Conservation (phyloP, 2,888 invertebrate genomes). For the Eristalis pertinax region DNA sequence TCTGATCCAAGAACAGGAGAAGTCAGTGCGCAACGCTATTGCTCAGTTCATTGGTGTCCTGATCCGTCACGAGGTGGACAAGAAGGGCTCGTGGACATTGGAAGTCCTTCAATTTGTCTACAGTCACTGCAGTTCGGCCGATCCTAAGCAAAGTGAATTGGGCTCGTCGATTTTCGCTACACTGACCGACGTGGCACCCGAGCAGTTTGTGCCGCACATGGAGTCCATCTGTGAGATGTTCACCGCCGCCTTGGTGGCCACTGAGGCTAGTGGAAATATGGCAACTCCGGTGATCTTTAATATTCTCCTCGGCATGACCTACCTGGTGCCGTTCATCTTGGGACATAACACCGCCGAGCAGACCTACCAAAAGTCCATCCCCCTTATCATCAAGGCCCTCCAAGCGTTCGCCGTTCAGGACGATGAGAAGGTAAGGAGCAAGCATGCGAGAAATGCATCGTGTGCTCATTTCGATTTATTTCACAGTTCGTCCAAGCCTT, state of each 20-base stretch:
- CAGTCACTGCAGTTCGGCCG: slow-evolving; percentile 77
- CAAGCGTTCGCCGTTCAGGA: slow-evolving; percentile 83
- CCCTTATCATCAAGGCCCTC: slow-evolving; percentile 85
- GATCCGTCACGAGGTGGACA: slow-evolving; percentile 87
- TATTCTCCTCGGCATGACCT: slow-evolving; percentile 84
- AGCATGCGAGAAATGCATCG: background rate
- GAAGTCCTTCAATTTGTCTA: slow-evolving; percentile 80
- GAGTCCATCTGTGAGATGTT: slow-evolving; percentile 83
- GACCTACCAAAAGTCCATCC: slow-evolving; percentile 84
- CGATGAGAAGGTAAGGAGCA: slow-evolving; percentile 81
- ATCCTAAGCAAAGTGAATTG: slow-evolving; percentile 79
- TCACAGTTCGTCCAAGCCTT: slow-evolving; percentile 78
- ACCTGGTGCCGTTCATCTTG: slow-evolving; percentile 85
- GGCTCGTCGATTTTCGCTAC: slow-evolving; percentile 84
- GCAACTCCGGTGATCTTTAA: slow-evolving; percentile 80
- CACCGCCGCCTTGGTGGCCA: slow-evolving; percentile 76
- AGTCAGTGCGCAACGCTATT: slow-evolving; percentile 86
- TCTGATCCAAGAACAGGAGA: slow-evolving; percentile 85
- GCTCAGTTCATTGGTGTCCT: slow-evolving; percentile 88
- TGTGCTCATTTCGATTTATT: background rate
- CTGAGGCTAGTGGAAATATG: slow-evolving; percentile 79
- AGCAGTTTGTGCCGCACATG: slow-evolving; percentile 86
- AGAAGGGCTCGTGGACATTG: slow-evolving; percentile 79
- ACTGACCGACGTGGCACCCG: slow-evolving; percentile 87
- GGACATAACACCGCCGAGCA: slow-evolving; percentile 83